These are phyloP conservation scores for Gonocerus acuteangulatus DNA, from an alignment of 2,888 invertebrate genomes.

Conservation along the genomic window DNA sequence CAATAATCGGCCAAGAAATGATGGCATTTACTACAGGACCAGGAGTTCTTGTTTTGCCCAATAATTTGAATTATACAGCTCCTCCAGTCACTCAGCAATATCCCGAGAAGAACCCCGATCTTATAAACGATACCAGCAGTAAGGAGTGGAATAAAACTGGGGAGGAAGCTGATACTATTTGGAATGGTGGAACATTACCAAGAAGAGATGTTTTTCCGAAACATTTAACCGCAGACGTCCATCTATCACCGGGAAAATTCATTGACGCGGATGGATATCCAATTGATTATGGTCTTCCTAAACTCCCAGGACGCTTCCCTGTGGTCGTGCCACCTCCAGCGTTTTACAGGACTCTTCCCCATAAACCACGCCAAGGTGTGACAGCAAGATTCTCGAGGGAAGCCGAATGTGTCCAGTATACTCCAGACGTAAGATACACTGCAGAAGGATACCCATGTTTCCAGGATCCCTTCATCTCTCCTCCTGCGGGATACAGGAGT, in stretches of 20 bases:
- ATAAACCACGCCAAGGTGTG: slow-evolving; percentile 50
- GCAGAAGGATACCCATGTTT: slow-evolving; percentile 70
- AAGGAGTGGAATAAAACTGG: slow-evolving; percentile 49
- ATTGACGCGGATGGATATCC: slow-evolving; percentile 72
- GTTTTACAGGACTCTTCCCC: slow-evolving; percentile 65
- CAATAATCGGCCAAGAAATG: slow-evolving; percentile 52
- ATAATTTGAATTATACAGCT: slow-evolving; percentile 31
- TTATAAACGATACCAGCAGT: slow-evolving; percentile 62
- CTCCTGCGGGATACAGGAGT: slow-evolving; percentile 36
- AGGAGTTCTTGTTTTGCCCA: slow-evolving; percentile 34
- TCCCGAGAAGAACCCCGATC: slow-evolving; percentile 67
- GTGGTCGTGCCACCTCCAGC: slow-evolving; percentile 36
- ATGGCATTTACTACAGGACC: slow-evolving; percentile 42
- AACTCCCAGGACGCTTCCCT: slow-evolving; percentile 47
- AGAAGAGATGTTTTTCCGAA: slow-evolving; percentile 48
- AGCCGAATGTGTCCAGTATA: slow-evolving; percentile 56
- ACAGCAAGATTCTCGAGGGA: slow-evolving; percentile 49
- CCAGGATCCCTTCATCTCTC: slow-evolving; percentile 36
- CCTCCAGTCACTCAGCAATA: slow-evolving; percentile 27
- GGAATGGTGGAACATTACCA: slow-evolving; percentile 46
- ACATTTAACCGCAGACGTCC: slow-evolving; percentile 61
- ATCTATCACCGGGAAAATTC: slow-evolving; percentile 62
- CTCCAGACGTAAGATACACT: slow-evolving; percentile 60
- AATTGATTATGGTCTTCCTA: slow-evolving; percentile 66
- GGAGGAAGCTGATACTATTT: slow-evolving; percentile 42